Base-by-base conservation (phyloP, 2,797 vertebrate species). In the Euphonia xanthogaster region DNA sequence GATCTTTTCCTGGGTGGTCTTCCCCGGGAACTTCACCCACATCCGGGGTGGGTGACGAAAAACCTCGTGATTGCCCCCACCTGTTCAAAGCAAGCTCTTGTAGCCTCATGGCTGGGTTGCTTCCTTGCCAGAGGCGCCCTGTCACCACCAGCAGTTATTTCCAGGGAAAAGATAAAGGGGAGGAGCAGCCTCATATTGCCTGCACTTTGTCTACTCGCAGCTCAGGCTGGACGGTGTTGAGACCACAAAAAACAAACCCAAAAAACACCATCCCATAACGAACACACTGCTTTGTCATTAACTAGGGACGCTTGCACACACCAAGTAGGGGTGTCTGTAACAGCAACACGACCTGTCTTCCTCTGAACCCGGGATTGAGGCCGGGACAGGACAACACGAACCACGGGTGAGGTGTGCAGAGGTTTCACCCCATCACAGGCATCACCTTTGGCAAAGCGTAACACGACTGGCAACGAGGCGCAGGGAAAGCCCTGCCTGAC, bases 381-480 rank as follows among this genome's bases (percentile, higher is more conserved):
- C 16, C n/a, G 12, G 27, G 47, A 54, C 45, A 75, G 22, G 14
- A 35, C 39, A 63, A 73, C 28, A 33, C 4, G 4, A 81, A 48
- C 10, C 24, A 20, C 0, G 2, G 24, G 7, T 15, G 40, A 4
- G 4, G 9, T 2, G 22, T 11, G 68, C 39, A 62, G 28, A 61
- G 10, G 4, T 67, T 54, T 61, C 33, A 67, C 39, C 6, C 53
- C 62, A 65, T 40, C 63, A 39, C 13, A 13, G 51, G 50, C 53
- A 45, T 33, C 60, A 31, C 42, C 51, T 79, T 47, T 51, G 35
- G 42, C 68, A 86, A 78, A 67, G 31, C 2, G 2, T 16, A 40
- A 21, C 1, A 5, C 3, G 39, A 37, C 30, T 0, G 4, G 53
- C 53, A 47, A 21, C 2, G 4, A 39, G 39, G 23, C 0, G 1